Percentiles rank a stretch among this genome's conserved stretches.
Evolutionary conservation across 1,140 invertebrate genomes (phyloP).

Genomic region (Cyclina sinensis): DNA sequence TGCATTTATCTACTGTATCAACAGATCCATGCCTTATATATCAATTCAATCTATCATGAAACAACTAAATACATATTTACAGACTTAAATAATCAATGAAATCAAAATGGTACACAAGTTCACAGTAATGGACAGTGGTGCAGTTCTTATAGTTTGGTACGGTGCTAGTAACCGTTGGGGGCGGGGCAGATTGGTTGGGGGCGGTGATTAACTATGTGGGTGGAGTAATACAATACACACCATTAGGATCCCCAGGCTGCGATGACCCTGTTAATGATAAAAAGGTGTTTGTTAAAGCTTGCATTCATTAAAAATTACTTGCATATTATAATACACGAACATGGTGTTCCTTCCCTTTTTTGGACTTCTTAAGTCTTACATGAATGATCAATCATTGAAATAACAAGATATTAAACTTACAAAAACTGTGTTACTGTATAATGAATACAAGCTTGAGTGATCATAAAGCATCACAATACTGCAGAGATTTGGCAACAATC

Average conservation of each 20-base stretch:
- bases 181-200: conserved; percentile 31
- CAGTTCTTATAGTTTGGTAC: not conserved
- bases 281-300: conserved; percentile 43
- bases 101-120: not conserved
- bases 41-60: no score
- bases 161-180: conserved; percentile 26
- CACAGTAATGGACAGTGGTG: not conserved
- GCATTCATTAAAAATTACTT: not conserved
- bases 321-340: no score
- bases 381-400: no score
- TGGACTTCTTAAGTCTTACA: no score
- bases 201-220: conserved; percentile 41
- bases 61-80: conserved; percentile 13
- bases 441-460: not conserved
- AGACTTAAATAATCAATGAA: not conserved
- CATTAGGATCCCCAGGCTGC: conserved; percentile 60
- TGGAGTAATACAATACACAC: conserved; percentile 62
- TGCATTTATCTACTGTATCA: no score
- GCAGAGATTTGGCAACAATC: not conserved
- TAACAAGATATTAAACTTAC: no score
- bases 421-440: not conserved
- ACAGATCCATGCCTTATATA: no score
- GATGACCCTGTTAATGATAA: conserved; percentile 58
- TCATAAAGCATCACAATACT: conserved; percentile 15
- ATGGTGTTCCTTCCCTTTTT: no score